Conservation (phyloP, 2,888 invertebrate genomes). For the Zeuzera pyrina region DNA sequence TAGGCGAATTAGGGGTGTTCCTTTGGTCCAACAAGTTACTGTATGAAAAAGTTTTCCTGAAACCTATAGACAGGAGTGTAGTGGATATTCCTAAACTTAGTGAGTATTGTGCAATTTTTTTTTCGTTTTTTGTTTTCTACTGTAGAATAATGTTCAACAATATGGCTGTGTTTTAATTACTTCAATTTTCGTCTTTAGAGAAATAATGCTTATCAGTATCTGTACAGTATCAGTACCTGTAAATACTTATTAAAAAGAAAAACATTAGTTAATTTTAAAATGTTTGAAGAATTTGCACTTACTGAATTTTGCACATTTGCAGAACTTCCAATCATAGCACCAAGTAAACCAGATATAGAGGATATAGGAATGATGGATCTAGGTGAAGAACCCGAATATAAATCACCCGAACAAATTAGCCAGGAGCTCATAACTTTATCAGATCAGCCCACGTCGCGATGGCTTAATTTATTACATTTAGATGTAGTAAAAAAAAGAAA, state of each 20-base stretch:
- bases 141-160: background rate
- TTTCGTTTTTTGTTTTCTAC: background rate
- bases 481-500: conserved; percentile 91
- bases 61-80: conserved; percentile 74
- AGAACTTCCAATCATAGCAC: conserved; percentile 60
- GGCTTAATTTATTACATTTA: conserved; percentile 91
- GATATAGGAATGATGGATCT: conserved; percentile 50
- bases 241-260: no score
- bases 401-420: conserved; percentile 83
- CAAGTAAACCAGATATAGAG: conserved; percentile 58
- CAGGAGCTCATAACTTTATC: conserved; percentile 88
- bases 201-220: no score
- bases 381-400: conserved; percentile 73
- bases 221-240: no score
- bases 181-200: no score
- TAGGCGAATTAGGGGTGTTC: conserved; percentile 90
- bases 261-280: no score
- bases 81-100: conserved; percentile 49
- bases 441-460: conserved; percentile 86
- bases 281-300: no score
- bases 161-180: no score
- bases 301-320: no score
- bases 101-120: conserved; percentile 26
- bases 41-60: conserved; percentile 85
- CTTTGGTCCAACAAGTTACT: conserved; percentile 94